These are phyloP conservation scores for Apogon hyalosoma DNA, from an alignment of 2,797 vertebrate species.

Conservation along the genomic window DNA sequence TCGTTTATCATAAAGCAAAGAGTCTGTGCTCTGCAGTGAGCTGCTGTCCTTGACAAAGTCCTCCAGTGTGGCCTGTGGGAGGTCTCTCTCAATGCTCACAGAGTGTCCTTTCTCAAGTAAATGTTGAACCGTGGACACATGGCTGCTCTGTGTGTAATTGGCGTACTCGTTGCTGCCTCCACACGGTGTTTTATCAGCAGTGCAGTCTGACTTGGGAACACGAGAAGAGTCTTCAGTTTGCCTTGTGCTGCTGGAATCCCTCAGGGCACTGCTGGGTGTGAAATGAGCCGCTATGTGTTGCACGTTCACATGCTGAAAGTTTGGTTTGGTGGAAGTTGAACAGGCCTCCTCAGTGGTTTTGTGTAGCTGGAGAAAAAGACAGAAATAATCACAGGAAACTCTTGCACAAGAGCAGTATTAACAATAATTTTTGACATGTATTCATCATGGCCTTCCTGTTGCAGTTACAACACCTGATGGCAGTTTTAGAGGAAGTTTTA, in stretches of 20 bases:
- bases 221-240: not conserved
- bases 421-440: not conserved
- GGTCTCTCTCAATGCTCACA: conserved; percentile 76
- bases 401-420: not conserved
- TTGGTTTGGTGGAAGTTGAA: conserved; percentile 14
- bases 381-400: not conserved
- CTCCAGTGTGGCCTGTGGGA: conserved; percentile 83
- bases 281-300: conserved; percentile 75
- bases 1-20: conserved; percentile 75
- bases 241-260: not conserved
- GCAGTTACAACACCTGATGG: conserved; percentile 45
- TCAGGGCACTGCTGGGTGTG: conserved; percentile 18
- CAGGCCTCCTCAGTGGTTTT: conserved; percentile 12
- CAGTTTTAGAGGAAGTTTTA: conserved; percentile 71
- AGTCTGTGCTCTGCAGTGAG: conserved; percentile 50
- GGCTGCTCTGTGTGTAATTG: not conserved
- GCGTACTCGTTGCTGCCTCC: conserved; percentile 48
- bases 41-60: conserved; percentile 76
- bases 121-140: conserved; percentile 43
- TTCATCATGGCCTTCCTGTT: conserved; percentile 5
- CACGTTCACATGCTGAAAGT: conserved; percentile 76
- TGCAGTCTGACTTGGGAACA: conserved; percentile 10
- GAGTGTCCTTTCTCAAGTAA: conserved; percentile 61
- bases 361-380: conserved; percentile 65
- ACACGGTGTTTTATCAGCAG: conserved; percentile 25